A percentile compares a stretch with the other conserved stretches of the same genome.
Evolutionary conservation across 2,888 invertebrate genomes (phyloP).

Genomic region (Ormyrus pomaceus): DNA sequence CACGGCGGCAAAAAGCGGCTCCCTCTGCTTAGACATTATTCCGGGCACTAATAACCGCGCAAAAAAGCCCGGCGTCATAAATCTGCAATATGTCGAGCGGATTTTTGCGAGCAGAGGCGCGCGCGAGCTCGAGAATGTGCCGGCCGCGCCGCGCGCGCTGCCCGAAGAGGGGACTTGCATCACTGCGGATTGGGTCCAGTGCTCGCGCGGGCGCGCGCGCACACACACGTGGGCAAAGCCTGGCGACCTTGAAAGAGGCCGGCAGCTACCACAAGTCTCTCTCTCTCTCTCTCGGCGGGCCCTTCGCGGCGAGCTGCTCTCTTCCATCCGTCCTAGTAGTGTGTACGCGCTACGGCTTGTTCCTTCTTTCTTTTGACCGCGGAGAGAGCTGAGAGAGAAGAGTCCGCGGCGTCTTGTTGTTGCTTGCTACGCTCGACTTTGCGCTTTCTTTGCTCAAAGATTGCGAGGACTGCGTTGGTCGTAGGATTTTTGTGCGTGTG

Average conservation of each 20-base stretch:
- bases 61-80: constrained; percentile 56
- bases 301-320: background rate
- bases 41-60: constrained; percentile 28
- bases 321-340: no score
- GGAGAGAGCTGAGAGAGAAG: no score
- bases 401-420: no score
- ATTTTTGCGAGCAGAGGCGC: constrained; percentile 47
- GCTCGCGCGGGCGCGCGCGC: background rate
- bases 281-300: background rate
- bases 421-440: no score
- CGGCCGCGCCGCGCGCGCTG: background rate
- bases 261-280: constrained; percentile 14
- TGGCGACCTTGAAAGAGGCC: constrained; percentile 47
- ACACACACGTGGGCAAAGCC: constrained; percentile 39
- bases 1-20: background rate
- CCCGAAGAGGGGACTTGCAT: no score
- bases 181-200: no score
- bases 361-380: background rate
- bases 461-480: no score
- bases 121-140: background rate
- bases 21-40: constrained; percentile 15
- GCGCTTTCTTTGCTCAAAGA: no score
- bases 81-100: constrained; percentile 59
- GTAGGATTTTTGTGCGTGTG: no score
- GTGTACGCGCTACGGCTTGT: background rate